A percentile compares a stretch with the other conserved stretches of the same genome.
phyloP scores from a whole-genome alignment of 2,113 vertebrate species.

The Fulmarus glacialis region DNA sequence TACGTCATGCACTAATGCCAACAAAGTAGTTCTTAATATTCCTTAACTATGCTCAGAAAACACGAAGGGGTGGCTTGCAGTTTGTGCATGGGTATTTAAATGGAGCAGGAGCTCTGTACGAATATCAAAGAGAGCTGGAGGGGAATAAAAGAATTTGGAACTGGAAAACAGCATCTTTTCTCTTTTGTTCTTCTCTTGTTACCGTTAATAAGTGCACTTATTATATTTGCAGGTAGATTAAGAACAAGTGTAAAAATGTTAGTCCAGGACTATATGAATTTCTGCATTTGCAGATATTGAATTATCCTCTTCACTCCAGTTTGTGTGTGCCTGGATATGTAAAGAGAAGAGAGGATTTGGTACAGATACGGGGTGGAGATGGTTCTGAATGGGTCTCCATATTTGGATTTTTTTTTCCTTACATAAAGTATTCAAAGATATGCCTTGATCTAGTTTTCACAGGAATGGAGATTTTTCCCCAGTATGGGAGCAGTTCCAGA shows the following conservation, averaged over 20 bases:
- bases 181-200: background rate
- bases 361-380: background rate
- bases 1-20: background rate
- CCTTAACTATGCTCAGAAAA: background rate
- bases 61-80: background rate
- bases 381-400: background rate
- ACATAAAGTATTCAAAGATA: background rate
- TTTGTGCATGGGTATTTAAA: background rate
- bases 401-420: background rate
- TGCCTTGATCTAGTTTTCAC: background rate
- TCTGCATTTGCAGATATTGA: background rate
- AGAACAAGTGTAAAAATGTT: background rate
- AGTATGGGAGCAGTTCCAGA: background rate
- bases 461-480: background rate
- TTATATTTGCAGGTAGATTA: background rate
- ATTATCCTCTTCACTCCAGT: background rate
- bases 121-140: background rate
- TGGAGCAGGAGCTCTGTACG: background rate
- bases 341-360: background rate
- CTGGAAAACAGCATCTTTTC: background rate
- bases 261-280: background rate
- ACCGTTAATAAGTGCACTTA: background rate
- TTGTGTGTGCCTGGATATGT: background rate
- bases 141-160: background rate
- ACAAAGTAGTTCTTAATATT: background rate